phyloP scores from a whole-genome alignment of 2,888 invertebrate species.

The Cryptocheilus praepositus region DNA sequence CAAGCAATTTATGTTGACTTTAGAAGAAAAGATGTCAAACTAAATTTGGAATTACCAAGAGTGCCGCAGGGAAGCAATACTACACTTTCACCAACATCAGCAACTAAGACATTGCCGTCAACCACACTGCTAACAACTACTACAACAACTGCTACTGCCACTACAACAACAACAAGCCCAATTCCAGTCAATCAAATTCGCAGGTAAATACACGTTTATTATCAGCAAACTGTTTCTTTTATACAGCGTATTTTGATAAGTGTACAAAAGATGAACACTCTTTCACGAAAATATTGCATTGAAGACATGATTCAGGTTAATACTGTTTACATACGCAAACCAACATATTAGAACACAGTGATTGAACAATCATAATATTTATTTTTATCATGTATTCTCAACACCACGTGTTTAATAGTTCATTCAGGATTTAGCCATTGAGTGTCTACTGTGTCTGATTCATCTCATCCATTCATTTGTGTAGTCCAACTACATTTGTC shows the following conservation, averaged over 20 bases:
- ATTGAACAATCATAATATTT: too few species aligned
- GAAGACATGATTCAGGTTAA: neutral
- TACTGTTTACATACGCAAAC: neutral
- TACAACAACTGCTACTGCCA: constrained; percentile 75
- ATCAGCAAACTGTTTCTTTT: neutral
- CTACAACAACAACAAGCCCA: constrained; percentile 75
- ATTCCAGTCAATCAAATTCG: constrained; percentile 75
- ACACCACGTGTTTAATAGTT: too few species aligned
- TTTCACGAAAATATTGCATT: too few species aligned
- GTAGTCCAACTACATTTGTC: too few species aligned
- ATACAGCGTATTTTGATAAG: too few species aligned
- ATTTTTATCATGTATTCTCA: too few species aligned
- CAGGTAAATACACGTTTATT: constrained; percentile 62
- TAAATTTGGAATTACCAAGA: constrained; percentile 71
- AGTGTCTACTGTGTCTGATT: too few species aligned
- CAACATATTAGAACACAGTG: neutral
- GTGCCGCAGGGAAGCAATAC: constrained; percentile 70
- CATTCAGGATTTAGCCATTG: too few species aligned
- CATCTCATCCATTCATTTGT: too few species aligned
- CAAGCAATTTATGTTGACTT: constrained; percentile 46
- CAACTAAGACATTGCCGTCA: constrained; percentile 65
- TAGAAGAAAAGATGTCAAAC: constrained; percentile 72
- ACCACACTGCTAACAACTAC: constrained; percentile 65
- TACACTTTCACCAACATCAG: constrained; percentile 66
- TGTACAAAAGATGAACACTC: too few species aligned